Evolutionary conservation across 2,888 invertebrate species (phyloP).

Genomic region (Terebella lapidaria): DNA sequence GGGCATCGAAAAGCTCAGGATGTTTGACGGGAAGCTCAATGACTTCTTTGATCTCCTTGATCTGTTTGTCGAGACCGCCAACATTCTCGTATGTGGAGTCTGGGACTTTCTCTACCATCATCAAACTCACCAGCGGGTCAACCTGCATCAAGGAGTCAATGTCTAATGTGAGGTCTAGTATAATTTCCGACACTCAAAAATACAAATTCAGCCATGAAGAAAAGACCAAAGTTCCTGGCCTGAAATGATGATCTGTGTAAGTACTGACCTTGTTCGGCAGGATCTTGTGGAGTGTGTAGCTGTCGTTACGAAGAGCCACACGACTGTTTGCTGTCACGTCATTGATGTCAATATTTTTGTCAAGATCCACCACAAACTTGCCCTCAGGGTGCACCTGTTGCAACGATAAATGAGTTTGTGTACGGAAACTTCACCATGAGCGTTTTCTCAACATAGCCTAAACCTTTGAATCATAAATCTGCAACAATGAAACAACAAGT

Average conservation of each 20-base stretch:
- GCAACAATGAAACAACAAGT: no score
- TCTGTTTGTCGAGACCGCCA: slow-evolving; percentile 97
- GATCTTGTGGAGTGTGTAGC: slow-evolving; percentile 97
- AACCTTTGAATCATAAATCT: no score
- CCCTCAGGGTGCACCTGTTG: slow-evolving; percentile 81
- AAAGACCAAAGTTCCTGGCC: not conserved
- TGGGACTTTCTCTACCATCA: slow-evolving; percentile 99
- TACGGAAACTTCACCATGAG: no score
- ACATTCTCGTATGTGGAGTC: slow-evolving; percentile 99
- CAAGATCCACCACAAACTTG: slow-evolving; percentile 98
- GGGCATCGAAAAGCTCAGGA: slow-evolving; percentile 97
- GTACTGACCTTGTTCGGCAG: slow-evolving; percentile 81
- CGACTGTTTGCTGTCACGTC: slow-evolving; percentile 96
- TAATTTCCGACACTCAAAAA: not conserved
- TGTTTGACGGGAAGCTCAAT: slow-evolving; percentile 99
- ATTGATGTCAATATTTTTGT: slow-evolving; percentile 97
- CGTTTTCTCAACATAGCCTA: no score
- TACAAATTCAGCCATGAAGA: not conserved
- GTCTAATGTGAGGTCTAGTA: no score
- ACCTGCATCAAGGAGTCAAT: slow-evolving; percentile 57
- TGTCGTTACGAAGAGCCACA: slow-evolving; percentile 95
- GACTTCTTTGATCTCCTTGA: slow-evolving; percentile 99
- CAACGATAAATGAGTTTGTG: not conserved
- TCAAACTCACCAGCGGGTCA: slow-evolving; percentile 95
- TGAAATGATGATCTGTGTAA: not conserved